These are phyloP conservation scores for Anarsia innoxiella DNA, from an alignment of 2,888 invertebrate genomes.

Conservation along the genomic window DNA sequence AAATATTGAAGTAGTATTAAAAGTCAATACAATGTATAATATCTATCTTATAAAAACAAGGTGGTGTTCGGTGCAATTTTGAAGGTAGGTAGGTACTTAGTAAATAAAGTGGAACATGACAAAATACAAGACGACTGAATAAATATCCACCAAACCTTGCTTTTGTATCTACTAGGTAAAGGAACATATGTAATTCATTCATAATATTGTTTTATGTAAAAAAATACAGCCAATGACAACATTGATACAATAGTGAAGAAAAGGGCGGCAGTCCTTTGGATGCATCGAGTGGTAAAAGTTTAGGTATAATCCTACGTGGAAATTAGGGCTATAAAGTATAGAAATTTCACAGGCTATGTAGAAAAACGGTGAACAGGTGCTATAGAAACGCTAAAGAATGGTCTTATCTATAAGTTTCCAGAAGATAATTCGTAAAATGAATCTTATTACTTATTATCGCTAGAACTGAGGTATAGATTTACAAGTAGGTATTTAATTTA, in stretches of 20 bases:
- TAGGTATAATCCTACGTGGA: conserved; percentile 28
- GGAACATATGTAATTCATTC: conserved; percentile 24
- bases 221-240: conserved; percentile 49
- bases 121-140: too few relatives aligned
- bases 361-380: conserved; percentile 38
- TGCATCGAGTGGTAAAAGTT: conserved; percentile 54
- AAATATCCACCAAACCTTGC: conserved; percentile 18
- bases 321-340: conserved; percentile 31
- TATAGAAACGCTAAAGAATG: conserved; percentile 46
- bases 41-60: conserved; percentile 7
- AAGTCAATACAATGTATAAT: conserved; percentile 5
- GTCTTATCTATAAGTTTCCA: conserved; percentile 11
- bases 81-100: conserved; percentile 1
- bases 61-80: conserved; percentile 4
- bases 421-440: conserved; percentile 1
- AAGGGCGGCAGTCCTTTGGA: conserved; percentile 69
- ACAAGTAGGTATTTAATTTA: not conserved
- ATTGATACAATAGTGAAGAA: conserved; percentile 75
- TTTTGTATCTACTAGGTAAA: too few relatives aligned
- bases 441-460: conserved; percentile 5
- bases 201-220: conserved; percentile 23
- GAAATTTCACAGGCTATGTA: conserved; percentile 26
- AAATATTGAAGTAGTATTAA: too few relatives aligned
- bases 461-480: conserved; percentile 4
- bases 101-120: not conserved